These are phyloP conservation scores for Huso huso DNA, from an alignment of 2,797 vertebrate species.

Conservation along the genomic window DNA sequence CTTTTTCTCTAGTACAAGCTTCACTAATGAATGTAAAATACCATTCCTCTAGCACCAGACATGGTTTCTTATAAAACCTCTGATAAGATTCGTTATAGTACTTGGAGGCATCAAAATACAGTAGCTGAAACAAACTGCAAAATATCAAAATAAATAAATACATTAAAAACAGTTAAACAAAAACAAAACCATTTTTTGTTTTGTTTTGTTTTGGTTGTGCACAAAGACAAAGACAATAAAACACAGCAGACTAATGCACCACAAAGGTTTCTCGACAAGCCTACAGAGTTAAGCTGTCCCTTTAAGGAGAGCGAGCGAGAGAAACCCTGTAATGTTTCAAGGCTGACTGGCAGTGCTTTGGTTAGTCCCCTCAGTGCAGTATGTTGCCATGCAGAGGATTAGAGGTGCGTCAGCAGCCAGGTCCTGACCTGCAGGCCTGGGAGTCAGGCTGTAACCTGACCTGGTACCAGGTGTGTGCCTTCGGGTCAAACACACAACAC, in stretches of 20 bases:
- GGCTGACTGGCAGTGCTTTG: slow-evolving; percentile 38
- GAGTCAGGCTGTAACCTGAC: slow-evolving; percentile 84
- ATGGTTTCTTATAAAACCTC: slow-evolving; percentile 24
- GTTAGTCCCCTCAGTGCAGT: slow-evolving; percentile 54
- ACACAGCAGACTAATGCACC: slow-evolving; percentile 57
- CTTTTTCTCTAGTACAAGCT: neutral
- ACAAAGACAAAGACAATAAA: slow-evolving; percentile 45
- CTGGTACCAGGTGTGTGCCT: slow-evolving; percentile 92
- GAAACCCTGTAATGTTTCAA: slow-evolving; percentile 43
- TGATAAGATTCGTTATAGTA: slow-evolving; percentile 34
- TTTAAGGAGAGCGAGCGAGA: slow-evolving; percentile 30
- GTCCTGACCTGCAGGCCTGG: slow-evolving; percentile 78
- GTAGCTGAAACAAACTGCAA: neutral
- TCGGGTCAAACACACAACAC: slow-evolving; percentile 70
- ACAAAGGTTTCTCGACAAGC: slow-evolving; percentile 53
- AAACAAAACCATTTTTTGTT: slow-evolving; percentile 20
- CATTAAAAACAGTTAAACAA: slow-evolving; percentile 27
- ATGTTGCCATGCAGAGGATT: slow-evolving; percentile 70
- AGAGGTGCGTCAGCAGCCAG: slow-evolving; percentile 68
- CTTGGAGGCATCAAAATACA: slow-evolving; percentile 11
- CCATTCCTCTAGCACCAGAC: slow-evolving; percentile 7
- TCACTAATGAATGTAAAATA: neutral
- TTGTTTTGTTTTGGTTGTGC: slow-evolving; percentile 25
- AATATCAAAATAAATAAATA: slow-evolving; percentile 9
- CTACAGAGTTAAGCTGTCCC: slow-evolving; percentile 62